phyloP scores from a whole-genome alignment of 2,797 vertebrate species.

The Menidia menidia region DNA sequence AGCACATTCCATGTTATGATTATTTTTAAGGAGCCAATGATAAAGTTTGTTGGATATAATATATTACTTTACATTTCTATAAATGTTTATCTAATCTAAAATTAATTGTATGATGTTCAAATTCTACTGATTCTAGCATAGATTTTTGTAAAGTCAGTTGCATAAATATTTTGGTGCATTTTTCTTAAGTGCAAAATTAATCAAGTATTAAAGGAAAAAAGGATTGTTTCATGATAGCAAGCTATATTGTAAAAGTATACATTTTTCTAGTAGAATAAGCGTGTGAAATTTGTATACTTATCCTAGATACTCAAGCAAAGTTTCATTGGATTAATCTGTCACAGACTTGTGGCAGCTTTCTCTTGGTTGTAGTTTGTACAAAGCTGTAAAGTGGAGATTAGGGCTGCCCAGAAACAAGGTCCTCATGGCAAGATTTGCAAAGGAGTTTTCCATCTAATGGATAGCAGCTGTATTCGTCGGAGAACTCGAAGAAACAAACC shows the following conservation, averaged over 20 bases:
- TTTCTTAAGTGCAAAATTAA: conserved; percentile 75
- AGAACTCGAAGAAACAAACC: conserved; percentile 87
- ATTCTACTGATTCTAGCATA: conserved; percentile 27
- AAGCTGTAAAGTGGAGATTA: conserved; percentile 37
- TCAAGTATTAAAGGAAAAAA: conserved; percentile 61
- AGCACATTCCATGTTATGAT: conserved; percentile 6
- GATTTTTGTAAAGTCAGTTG: conserved; percentile 34
- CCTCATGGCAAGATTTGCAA: conserved; percentile 90
- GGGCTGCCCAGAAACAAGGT: conserved; percentile 68
- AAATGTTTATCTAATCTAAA: conserved; percentile 37
- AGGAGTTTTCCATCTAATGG: conserved; percentile 88
- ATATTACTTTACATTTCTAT: conserved; percentile 70
- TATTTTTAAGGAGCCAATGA: not conserved
- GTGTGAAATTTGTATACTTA: conserved; percentile 32
- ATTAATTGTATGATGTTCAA: conserved; percentile 33
- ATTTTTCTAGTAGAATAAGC: conserved; percentile 21
- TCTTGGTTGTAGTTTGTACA: conserved; percentile 16
- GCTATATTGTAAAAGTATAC: conserved; percentile 51
- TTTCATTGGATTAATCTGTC: conserved; percentile 12
- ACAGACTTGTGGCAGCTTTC: conserved; percentile 17
- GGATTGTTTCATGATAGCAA: conserved; percentile 42
- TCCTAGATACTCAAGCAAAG: conserved; percentile 26
- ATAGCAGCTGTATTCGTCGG: conserved; percentile 89
- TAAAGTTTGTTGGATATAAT: conserved; percentile 55
- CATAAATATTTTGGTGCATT: conserved; percentile 79